These are phyloP conservation scores for Somateria mollissima DNA, from an alignment of 2,797 vertebrate species.

Conservation along the genomic window DNA sequence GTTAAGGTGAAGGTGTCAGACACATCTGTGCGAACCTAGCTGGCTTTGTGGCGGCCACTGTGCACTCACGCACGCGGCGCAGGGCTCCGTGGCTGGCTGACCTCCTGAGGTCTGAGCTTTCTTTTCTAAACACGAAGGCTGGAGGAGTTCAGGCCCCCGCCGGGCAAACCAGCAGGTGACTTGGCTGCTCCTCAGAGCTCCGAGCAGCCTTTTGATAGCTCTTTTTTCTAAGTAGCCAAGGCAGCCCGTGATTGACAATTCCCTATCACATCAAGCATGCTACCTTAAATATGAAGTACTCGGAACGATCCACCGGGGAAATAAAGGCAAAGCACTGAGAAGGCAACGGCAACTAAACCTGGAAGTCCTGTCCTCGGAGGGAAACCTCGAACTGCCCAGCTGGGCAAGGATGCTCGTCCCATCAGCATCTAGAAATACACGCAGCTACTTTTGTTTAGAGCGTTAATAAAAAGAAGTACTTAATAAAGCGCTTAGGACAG, in stretches of 20 bases:
- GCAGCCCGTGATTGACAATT: conserved; percentile 45
- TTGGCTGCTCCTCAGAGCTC: conserved; percentile 49
- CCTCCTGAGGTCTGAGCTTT: not conserved
- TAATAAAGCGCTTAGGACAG: conserved; percentile 1
- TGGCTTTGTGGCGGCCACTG: not conserved
- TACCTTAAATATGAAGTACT: conserved; percentile 47
- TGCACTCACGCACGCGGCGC: not conserved
- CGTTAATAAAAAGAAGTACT: conserved; percentile 23
- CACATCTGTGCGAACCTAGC: not conserved
- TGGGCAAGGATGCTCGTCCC: not conserved
- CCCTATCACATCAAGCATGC: conserved; percentile 1
- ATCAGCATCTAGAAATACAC: not conserved
- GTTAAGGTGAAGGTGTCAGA: not conserved
- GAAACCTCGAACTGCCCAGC: not conserved
- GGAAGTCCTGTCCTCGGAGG: not conserved
- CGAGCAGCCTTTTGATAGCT: conserved; percentile 46
- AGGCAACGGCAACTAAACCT: not conserved
- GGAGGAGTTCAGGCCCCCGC: not conserved
- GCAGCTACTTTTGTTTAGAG: not conserved
- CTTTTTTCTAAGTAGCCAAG: conserved; percentile 30
- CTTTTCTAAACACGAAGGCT: conserved; percentile 34
- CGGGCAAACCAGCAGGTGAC: conserved; percentile 48
- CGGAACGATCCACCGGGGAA: not conserved
- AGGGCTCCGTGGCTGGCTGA: not conserved
- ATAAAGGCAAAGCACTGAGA: conserved; percentile 34